These are phyloP conservation scores for Cotesia congregata DNA, from an alignment of 2,888 invertebrate genomes.

Conservation along the genomic window DNA sequence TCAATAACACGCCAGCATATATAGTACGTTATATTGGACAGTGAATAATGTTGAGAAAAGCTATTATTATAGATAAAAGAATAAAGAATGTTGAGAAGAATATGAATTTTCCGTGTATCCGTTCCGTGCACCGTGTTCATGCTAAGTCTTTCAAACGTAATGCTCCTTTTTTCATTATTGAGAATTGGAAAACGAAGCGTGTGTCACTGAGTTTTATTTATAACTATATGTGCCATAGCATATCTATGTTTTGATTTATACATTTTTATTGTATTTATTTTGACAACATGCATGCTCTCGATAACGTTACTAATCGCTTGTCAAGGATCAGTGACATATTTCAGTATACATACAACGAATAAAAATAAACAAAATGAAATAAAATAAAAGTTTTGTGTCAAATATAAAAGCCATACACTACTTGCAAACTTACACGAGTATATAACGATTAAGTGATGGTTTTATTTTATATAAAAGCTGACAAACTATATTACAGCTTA, in stretches of 20 bases:
- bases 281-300: neutral
- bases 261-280: neutral
- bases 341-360: neutral
- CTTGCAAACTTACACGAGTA: neutral
- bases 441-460: neutral
- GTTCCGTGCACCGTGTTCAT: slow-evolving; percentile 1
- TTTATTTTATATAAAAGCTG: slow-evolving; percentile 8
- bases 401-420: neutral
- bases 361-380: neutral
- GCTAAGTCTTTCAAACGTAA: slow-evolving; percentile 17
- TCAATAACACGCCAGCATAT: slow-evolving; percentile 58
- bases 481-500: slow-evolving; percentile 29
- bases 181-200: slow-evolving; percentile 41
- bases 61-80: neutral
- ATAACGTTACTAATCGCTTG: neutral
- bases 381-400: neutral
- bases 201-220: slow-evolving; percentile 23
- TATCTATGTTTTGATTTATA: neutral
- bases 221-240: neutral
- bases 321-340: slow-evolving; percentile 5
- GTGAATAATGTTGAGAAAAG: slow-evolving; percentile 22
- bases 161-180: slow-evolving; percentile 29
- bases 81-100: slow-evolving; percentile 13
- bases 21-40: slow-evolving; percentile 9
- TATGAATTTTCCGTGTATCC: slow-evolving; percentile 1